Evolutionary conservation across 2,113 vertebrate genomes (phyloP), one percentile per base, ranked within the genome.

Genomic region (Ciconia stormi): DNA sequence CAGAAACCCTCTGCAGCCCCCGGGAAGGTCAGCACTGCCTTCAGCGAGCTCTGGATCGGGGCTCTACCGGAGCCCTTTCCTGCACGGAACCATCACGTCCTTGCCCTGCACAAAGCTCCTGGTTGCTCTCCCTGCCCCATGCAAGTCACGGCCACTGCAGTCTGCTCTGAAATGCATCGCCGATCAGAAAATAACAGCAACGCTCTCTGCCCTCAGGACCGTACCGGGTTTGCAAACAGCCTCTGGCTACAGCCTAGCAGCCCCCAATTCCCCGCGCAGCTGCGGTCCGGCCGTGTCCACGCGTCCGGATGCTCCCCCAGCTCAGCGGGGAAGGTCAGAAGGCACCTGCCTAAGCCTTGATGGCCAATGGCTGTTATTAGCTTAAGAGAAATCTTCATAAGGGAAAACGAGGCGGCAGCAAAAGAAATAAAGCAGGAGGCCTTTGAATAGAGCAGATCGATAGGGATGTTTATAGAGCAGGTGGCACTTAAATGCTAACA

Each of bases 251-350:
- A 32, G 59, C 30, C 56, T 34, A 7, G 49, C 26, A 49, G n/a
- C 23, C 21, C 50, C 16, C 16, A 5, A 3, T 32, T 66, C 32
- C 44, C 50, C 6, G 0, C 0, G 2, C 11, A 10, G 66, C 66
- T 12, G 34, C 2, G 1, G 23, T 38, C 38, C 2, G 1, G 87
- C 61, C 3, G 1, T 1, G 3, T 26, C 73, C 65, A 9, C 0
- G 0, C 2, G 3, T 26, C 0, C 0, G 18, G 21, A 55, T 52
- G 25, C 32, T 59, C 47, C 72, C 27, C 15, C 2, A 0, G 2
- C 0, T 0, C 13, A 7, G 47, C 0, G 3, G 42, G 34, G 50
- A 82, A 78, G 59, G 49, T 52, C 10, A 7, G 63, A 30, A 66
- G 66, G 52, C 23, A 10, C 65, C 46, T 34, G 84, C 59, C 61